Evolutionary conservation across 2,888 invertebrate genomes (phyloP), one percentile per base, ranked within the genome.

Genomic region (Acrocera orbiculus): DNA sequence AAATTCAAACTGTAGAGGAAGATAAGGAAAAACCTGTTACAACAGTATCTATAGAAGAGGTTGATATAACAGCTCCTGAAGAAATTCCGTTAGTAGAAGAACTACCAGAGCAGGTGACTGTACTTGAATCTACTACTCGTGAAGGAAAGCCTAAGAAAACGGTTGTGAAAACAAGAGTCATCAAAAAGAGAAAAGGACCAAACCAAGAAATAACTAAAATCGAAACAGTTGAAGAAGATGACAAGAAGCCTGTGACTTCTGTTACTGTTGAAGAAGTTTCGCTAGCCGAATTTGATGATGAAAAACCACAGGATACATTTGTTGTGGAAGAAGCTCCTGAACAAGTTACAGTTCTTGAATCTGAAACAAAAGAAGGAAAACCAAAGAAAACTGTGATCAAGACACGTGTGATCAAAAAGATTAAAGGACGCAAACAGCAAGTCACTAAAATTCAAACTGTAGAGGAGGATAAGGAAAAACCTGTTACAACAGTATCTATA

Each of bases 1-100:
- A 59, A 46, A 54, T 60, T 33, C 50, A 53, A 15, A 58, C 53
- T 4, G 46, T 55, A 3, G 53, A 59, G 35, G 58, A 56, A 33
- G 61, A 60, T 39, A 57, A 54, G 13, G 38, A 43, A 16, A 32
- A 37, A 22, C 43, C 50, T 7, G 45, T 53, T 38, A 58, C 52
- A 4, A 52, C 50, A 2, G 42, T 48, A 0, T 36, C 34, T n/a
- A 31, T 44, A 30, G 33, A 32, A 31, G 41, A 36, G 8, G 52
- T 49, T 1, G 43, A 46, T 19, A 45, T 51, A 38, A 17, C n/a
- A 9, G n/a, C n/a, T n/a, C 29, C 27, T 5, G 37, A 40, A 23
- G 30, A 27, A 30, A 22, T 3, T 16, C 4, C 4, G 10, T 5
- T 32, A 28, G 43, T 45, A 7, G 39, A 37, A 20, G 47, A 49